Evolutionary conservation across 2,797 vertebrate genomes (phyloP), one percentile per base, ranked within the genome.

Genomic region (Heterohyrax brucei): DNA sequence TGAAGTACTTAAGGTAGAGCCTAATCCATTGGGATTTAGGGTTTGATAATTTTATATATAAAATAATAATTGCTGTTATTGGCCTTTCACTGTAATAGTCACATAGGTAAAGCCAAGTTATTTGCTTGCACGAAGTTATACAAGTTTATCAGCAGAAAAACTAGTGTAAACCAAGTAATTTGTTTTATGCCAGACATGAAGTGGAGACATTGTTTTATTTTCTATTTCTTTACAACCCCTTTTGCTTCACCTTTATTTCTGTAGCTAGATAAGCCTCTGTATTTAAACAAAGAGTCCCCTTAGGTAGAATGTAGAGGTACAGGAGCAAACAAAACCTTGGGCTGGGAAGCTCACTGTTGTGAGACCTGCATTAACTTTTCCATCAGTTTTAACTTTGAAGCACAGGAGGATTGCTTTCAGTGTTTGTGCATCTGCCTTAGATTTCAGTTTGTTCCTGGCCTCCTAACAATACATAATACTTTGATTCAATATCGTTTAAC

Each of bases 401-500:
- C 30, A 64, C 28, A 73, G 66, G 78, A 93, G 89, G 46, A 56
- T 62, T 87, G 68, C 56, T 83, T 86, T 82, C 12, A 0, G 21
- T 72, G 16, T 89, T 83, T 81, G 62, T 70, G 30, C 8, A 33
- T 80, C 53, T 85, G 33, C 14, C 53, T 92, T 92, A 46, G 39
- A 68, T 88, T 95, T 94, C 44, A 85, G 13, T 85, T 48, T 90
- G n/a, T 89, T 53, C 30, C 59, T 66, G 39, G 21, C 30, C 66
- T 84, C 77, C 66, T 91, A 84, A 85, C 80, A 89, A 91, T 80
- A 89, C 72, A 26, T 77, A 78, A n/a, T 87, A 24, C 91, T 93
- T 87, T 46, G 33, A 92, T 94, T 91, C 46, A 68, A 0, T 96
- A 50, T 53, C 81, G 72, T 72, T 68, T 85, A 50, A 93, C 28